These are phyloP conservation scores for Petrocephalus schoutedeni DNA, from an alignment of 2,797 vertebrate genomes.

Conservation along the genomic window DNA sequence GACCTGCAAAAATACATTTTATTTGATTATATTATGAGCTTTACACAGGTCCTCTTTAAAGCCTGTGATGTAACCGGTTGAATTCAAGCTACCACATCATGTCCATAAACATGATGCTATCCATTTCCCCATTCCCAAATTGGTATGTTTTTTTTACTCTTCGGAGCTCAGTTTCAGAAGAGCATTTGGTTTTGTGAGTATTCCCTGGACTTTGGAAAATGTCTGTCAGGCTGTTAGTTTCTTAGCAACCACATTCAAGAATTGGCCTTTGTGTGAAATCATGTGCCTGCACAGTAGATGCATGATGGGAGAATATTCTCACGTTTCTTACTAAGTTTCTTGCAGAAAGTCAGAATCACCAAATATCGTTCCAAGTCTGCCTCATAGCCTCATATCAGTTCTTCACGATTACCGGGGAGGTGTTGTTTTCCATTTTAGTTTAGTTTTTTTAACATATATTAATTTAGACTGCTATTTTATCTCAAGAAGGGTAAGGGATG, in stretches of 20 bases:
- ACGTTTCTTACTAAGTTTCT: background rate
- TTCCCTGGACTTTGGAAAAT: no score
- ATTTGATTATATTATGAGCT: background rate
- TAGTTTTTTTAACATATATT: background rate
- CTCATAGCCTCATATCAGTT: background rate
- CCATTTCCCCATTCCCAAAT: background rate
- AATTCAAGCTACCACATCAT: background rate
- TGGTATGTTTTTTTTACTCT: background rate
- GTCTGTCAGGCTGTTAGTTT: background rate
- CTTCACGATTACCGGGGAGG: background rate
- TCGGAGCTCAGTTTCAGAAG: background rate
- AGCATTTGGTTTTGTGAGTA: background rate
- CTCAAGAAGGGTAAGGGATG: background rate
- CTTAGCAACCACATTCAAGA: background rate
- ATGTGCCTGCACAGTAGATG: background rate
- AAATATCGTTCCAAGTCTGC: background rate
- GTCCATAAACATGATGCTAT: background rate
- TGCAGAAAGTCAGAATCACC: background rate
- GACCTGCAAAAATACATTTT: constrained; percentile 38
- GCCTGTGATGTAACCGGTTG: background rate
- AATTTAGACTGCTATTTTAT: background rate
- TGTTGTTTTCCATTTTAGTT: background rate
- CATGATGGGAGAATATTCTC: background rate
- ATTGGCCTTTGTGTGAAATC: background rate
- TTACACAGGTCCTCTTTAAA: background rate